These are phyloP conservation scores for Sebastes iracundus DNA, from an alignment of 2,797 vertebrate species.

Conservation along the genomic window DNA sequence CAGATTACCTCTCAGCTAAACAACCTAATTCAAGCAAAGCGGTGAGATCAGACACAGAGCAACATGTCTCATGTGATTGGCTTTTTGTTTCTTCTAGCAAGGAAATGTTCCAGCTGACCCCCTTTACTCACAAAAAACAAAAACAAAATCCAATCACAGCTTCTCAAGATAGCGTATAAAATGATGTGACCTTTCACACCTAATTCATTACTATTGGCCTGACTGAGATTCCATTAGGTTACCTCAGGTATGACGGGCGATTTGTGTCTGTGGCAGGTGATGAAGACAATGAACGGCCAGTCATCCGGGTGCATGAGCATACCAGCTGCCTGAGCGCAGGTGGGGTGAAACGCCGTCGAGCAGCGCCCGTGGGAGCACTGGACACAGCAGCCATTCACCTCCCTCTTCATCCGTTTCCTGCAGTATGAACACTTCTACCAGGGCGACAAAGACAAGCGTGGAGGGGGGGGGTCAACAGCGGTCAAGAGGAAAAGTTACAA, in stretches of 20 bases:
- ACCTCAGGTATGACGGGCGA: slow-evolving; percentile 88
- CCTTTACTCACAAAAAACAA: not conserved
- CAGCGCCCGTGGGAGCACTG: slow-evolving; percentile 98
- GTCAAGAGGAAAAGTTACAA: slow-evolving; percentile 10
- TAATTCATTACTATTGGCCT: too few species aligned
- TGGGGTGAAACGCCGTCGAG: slow-evolving; percentile 95
- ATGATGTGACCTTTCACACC: not conserved
- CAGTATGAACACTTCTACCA: slow-evolving; percentile 94
- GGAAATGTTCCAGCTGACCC: not conserved
- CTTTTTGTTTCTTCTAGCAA: not conserved
- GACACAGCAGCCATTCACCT: slow-evolving; percentile 91
- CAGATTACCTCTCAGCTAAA: not conserved
- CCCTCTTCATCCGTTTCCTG: slow-evolving; percentile 92
- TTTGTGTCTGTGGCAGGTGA: slow-evolving; percentile 94
- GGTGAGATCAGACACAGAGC: not conserved
- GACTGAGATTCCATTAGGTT: not conserved
- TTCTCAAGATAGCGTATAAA: not conserved
- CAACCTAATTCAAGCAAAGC: not conserved
- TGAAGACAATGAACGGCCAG: slow-evolving; percentile 96
- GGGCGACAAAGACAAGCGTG: slow-evolving; percentile 11
- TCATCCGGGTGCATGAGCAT: slow-evolving; percentile 97
- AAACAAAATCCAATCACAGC: not conserved
- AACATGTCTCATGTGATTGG: not conserved
- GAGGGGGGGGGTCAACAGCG: not conserved
- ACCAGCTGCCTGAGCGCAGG: slow-evolving; percentile 95